These are phyloP conservation scores for Sorex maritimensis DNA, from an alignment of 2,797 vertebrate species.

Conservation along the genomic window DNA sequence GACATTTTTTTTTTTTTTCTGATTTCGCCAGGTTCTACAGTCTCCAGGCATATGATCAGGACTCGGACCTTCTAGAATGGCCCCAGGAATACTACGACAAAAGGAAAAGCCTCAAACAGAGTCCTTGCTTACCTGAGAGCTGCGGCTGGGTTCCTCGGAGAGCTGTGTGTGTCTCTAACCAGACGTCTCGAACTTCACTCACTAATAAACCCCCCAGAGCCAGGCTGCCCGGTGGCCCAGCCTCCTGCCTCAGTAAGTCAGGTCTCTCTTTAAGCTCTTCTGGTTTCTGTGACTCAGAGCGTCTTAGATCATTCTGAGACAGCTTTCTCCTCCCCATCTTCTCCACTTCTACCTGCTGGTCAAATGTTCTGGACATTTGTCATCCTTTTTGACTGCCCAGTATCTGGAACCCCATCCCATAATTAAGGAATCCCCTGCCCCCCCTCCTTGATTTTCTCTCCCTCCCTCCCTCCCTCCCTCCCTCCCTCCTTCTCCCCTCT, in stretches of 20 bases:
- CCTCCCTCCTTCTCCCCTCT: no score
- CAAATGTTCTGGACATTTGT: conserved; percentile 66
- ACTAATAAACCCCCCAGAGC: not conserved
- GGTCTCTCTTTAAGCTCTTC: conserved; percentile 72
- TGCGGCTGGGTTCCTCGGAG: not conserved
- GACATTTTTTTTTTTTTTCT: not conserved
- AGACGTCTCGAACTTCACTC: not conserved
- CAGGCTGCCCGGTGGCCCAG: not conserved
- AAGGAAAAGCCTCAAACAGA: not conserved
- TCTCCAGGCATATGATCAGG: not conserved
- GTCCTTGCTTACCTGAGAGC: conserved; percentile 74
- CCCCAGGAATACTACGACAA: not conserved
- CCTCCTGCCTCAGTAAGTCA: not conserved
- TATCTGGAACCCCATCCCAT: conserved; percentile 22
- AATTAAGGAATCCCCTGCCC: not conserved
- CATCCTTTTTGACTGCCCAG: conserved; percentile 60
- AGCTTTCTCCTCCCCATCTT: conserved; percentile 75
- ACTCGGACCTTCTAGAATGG: not conserved
- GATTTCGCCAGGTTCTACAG: not conserved
- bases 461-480: no score
- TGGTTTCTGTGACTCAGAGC: conserved; percentile 81
- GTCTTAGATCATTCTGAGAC: conserved; percentile 82
- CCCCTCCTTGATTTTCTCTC: no score
- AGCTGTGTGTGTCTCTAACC: not conserved
- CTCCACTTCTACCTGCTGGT: conserved; percentile 75